These are phyloP conservation scores for Papilio machaon DNA, from an alignment of 1,140 invertebrate species.

Conservation along the genomic window DNA sequence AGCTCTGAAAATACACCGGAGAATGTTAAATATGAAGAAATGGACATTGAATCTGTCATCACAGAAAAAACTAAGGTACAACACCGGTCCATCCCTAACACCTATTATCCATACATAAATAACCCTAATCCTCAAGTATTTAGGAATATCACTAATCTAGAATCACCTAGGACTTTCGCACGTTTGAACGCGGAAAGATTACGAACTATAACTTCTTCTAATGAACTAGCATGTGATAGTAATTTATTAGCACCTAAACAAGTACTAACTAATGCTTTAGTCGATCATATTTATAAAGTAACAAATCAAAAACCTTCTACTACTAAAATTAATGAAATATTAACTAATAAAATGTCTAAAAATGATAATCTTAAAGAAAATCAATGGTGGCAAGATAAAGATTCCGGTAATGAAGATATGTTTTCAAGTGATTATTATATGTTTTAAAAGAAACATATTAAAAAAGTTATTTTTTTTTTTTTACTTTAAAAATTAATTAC, in stretches of 20 bases:
- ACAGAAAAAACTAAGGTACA: slow-evolving; percentile 79
- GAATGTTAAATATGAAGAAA: slow-evolving; percentile 62
- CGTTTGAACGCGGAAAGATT: slow-evolving; percentile 77
- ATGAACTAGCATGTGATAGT: slow-evolving; percentile 61
- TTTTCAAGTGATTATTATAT: slow-evolving; percentile 72
- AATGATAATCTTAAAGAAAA: slow-evolving; percentile 66
- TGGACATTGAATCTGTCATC: slow-evolving; percentile 71
- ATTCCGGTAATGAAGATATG: slow-evolving; percentile 62
- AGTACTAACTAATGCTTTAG: slow-evolving; percentile 75
- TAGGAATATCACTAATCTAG: slow-evolving; percentile 70
- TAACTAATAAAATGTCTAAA: slow-evolving; percentile 77
- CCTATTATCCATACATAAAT: slow-evolving; percentile 50
- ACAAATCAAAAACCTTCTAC: slow-evolving; percentile 81
- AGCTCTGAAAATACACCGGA: slow-evolving; percentile 77
- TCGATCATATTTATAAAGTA: slow-evolving; percentile 80
- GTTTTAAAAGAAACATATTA: slow-evolving; percentile 46
- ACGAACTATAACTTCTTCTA: slow-evolving; percentile 66
- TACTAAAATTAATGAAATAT: slow-evolving; percentile 75
- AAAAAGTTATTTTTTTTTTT: too few relatives aligned
- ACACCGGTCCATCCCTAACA: slow-evolving; percentile 79
- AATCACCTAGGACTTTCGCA: slow-evolving; percentile 72
- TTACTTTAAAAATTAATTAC: too few relatives aligned
- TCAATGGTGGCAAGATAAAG: slow-evolving; percentile 70
- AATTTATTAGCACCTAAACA: slow-evolving; percentile 73
- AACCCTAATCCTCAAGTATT: slow-evolving; percentile 57